phyloP scores from a whole-genome alignment of 2,797 vertebrate species.

The Sebastes aleutianus region DNA sequence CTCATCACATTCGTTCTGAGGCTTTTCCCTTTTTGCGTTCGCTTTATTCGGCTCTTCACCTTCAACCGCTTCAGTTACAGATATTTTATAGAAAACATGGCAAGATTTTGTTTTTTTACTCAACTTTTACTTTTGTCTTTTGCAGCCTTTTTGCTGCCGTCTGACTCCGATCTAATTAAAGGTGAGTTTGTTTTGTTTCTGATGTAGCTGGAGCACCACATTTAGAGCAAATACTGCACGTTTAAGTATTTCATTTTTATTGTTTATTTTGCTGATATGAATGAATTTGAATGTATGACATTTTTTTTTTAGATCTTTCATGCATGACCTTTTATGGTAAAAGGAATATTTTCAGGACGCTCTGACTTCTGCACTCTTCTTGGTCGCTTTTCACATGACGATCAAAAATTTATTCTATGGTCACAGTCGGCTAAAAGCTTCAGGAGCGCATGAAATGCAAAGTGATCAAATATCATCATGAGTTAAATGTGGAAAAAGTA shows the following conservation, averaged over 20 bases:
- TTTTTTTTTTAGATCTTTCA: not conserved
- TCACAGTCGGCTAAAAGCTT: not conserved
- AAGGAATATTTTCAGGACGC: not conserved
- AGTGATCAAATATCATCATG: not conserved
- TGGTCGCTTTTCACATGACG: not conserved
- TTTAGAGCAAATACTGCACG: not conserved
- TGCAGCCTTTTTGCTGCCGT: not conserved
- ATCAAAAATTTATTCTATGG: accelerated
- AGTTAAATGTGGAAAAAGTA: not conserved
- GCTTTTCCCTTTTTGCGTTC: not conserved
- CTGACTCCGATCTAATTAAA: slow-evolving; percentile 37
- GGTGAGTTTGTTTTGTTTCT: slow-evolving; percentile 53
- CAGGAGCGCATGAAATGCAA: not conserved
- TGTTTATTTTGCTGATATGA: not conserved
- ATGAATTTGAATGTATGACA: not conserved
- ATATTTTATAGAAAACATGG: slow-evolving; percentile 48
- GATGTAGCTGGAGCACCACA: too few relatives aligned
- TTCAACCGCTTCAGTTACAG: not conserved
- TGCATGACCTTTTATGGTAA: not conserved
- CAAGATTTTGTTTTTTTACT: not conserved
- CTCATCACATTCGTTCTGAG: not conserved
- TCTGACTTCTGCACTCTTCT: not conserved
- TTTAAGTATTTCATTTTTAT: not conserved
- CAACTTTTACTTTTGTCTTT: slow-evolving; percentile 18
- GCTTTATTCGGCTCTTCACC: not conserved